Evolutionary conservation across 1,140 invertebrate genomes (phyloP), one percentile per base, ranked within the genome.

Genomic region (Heliconius hewitsoni): DNA sequence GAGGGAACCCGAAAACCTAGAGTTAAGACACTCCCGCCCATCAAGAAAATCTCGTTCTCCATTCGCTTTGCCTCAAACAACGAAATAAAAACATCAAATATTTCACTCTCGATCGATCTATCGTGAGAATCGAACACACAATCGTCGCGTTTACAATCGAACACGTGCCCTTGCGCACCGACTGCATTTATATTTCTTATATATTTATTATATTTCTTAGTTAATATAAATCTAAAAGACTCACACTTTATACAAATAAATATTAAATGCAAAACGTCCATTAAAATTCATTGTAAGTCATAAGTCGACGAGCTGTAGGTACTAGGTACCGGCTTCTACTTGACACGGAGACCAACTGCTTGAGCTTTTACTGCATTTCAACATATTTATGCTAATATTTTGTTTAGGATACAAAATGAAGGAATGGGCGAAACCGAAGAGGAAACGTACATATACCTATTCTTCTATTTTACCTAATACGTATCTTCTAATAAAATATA

Each of bases 331-430:
- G 8, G n/a, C 23, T 9, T 30, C 60, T 57, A 66, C 60, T 66
- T 66, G 60, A 66, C 60, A 27, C 27, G 60, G 60, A 66, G 60
- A 66, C 60, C 27, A 66, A 66, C 13, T 13, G 27, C 60, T 66
- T 66, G 60, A 66, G 60, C 60, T 30, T 66, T 66, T 27, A 27
- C 60, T 66, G 60, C 60, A 66, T 66, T 66, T 66, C 60, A 30
- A 66, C 60, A 66, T 30, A 23, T 16, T 66, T 66, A 27, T 66
- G 60, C 30, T 5, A 30, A 66, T 66, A 66, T 66, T 16, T 27
- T 27, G 60, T 66, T 66, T 30, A 66, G 23, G 60, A 66, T 30
- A 66, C 57, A 27, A 66, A 11, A 27, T 27, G 57, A n/a, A 66
- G 57, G 23, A 13, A 11, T 3, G 6, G 5, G 50, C 18, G 57